phyloP scores from a whole-genome alignment of 2,113 vertebrate genomes.

The Oncorhynchus nerka region DNA sequence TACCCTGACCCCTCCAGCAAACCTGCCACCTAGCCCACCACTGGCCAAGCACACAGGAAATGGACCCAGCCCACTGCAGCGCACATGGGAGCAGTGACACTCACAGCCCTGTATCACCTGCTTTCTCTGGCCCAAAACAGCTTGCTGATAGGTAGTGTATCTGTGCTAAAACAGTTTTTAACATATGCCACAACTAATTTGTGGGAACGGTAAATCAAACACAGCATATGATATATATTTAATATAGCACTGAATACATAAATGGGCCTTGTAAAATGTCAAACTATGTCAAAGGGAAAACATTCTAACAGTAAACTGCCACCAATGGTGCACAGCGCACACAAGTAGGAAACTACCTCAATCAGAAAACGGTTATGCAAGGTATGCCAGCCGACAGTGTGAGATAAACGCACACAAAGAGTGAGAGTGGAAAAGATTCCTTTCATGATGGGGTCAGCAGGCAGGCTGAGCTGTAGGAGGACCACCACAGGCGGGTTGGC shows the following conservation, averaged over 20 bases:
- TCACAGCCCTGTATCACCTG: slow-evolving; percentile 15
- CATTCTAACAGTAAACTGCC: slow-evolving; percentile 48
- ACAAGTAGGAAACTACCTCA: slow-evolving; percentile 19
- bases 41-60: slow-evolving; percentile 42
- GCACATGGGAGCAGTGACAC: slow-evolving; percentile 18
- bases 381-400: slow-evolving; percentile 25
- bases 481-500: slow-evolving; percentile 34
- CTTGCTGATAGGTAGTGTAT: slow-evolving; percentile 7
- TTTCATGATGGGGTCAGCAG: slow-evolving; percentile 50
- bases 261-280: slow-evolving; percentile 15
- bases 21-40: slow-evolving; percentile 34
- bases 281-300: slow-evolving; percentile 33
- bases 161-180: slow-evolving; percentile 34
- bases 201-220: slow-evolving; percentile 30
- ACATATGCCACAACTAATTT: slow-evolving; percentile 43
- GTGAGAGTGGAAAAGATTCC: slow-evolving; percentile 39
- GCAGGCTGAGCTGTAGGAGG: slow-evolving; percentile 40
- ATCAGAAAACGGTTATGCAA: slow-evolving; percentile 55
- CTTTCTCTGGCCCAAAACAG: background rate
- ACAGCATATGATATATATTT: slow-evolving; percentile 23
- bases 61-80: slow-evolving; percentile 28
- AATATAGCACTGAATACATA: slow-evolving; percentile 47
- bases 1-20: slow-evolving; percentile 42
- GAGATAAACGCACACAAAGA: slow-evolving; percentile 42
- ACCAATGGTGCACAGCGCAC: slow-evolving; percentile 31